Percentiles rank a stretch among this genome's conserved stretches.
Conservation (phyloP, 2,797 vertebrate genomes). For the Rhinoraja longicauda region DNA sequence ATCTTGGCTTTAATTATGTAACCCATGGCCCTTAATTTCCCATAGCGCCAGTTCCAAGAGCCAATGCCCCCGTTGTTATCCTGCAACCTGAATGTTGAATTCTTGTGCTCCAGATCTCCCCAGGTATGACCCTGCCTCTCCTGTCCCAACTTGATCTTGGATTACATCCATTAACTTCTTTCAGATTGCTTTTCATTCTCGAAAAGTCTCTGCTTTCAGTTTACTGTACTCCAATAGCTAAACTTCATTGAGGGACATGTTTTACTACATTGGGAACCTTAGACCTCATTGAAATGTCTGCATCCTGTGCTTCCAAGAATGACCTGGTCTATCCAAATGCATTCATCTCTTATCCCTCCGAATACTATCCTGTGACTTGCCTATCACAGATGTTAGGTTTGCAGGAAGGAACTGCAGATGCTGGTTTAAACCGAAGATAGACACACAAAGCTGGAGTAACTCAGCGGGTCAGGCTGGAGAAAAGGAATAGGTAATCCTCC, state of each 20-base stretch:
- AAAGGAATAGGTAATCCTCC: too few species aligned
- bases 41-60: neutral
- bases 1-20: neutral
- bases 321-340: too few species aligned
- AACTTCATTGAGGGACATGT: neutral
- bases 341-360: too few species aligned
- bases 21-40: neutral
- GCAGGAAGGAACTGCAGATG: too few species aligned
- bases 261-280: neutral
- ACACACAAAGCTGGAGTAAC: too few species aligned
- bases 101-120: neutral
- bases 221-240: neutral
- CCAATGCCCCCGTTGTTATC: neutral
- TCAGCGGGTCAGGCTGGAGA: too few species aligned
- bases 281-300: neutral
- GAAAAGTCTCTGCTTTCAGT: neutral
- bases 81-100: neutral
- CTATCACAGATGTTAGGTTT: too few species aligned
- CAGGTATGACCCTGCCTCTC: neutral
- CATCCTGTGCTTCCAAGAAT: neutral
- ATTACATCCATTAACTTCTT: neutral
- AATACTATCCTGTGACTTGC: too few species aligned
- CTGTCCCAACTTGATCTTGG: neutral
- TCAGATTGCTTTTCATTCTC: neutral
- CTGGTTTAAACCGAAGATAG: too few species aligned